phyloP scores from a whole-genome alignment of 2,888 invertebrate species.

The Chymomyza amoena region DNA sequence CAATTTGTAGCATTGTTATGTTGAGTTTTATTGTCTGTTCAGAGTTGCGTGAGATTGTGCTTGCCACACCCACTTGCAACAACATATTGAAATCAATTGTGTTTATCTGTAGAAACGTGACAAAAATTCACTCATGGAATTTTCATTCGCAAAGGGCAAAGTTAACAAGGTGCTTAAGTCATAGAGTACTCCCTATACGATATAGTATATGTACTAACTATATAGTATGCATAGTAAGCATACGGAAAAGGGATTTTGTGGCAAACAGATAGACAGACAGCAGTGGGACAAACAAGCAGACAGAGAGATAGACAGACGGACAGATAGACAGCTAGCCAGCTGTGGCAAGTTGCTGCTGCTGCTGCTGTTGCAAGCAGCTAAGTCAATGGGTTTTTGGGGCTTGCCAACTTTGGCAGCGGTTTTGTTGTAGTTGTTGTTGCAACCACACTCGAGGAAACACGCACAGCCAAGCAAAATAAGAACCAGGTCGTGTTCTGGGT shows the following conservation, averaged over 20 bases:
- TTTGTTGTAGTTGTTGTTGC: neutral
- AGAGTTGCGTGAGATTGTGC: neutral
- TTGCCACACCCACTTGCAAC: neutral
- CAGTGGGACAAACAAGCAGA: constrained; percentile 18
- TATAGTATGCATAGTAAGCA: neutral
- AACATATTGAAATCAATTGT: neutral
- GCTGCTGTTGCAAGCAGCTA: constrained; percentile 13
- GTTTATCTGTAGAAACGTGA: neutral
- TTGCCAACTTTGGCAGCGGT: neutral
- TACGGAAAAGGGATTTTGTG: constrained; percentile 18
- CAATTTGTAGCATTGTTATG: neutral
- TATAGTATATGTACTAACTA: too few relatives aligned
- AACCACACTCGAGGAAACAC: neutral
- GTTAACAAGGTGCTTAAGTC: neutral
- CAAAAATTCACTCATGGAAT: neutral
- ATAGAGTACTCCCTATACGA: neutral
- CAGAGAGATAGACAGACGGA: constrained; percentile 20
- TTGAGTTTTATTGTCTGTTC: neutral
- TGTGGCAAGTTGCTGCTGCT: constrained; percentile 14
- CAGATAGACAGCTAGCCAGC: constrained; percentile 22
- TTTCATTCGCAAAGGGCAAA: neutral
- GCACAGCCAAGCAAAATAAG: neutral
- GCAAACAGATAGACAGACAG: constrained; percentile 21
- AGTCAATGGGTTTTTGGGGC: neutral
- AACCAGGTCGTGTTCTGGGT: constrained; percentile 21